A percentile compares a stretch with the other conserved stretches of the same genome.
Conservation (phyloP, 2,797 vertebrate species). For the Acanthurus tractus region DNA sequence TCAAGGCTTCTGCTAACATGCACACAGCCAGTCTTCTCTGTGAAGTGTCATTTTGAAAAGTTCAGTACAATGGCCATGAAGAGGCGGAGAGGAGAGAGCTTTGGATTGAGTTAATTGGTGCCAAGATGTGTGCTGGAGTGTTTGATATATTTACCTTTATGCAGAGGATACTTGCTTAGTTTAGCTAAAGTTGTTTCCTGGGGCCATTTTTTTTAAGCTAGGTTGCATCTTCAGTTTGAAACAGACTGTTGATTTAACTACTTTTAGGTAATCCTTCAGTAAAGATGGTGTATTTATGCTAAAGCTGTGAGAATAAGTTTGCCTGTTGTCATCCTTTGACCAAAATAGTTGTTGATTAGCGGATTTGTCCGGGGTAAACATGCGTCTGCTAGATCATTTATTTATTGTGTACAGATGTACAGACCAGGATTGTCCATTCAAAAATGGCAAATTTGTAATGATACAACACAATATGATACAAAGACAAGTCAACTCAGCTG, state of each 20-base stretch:
- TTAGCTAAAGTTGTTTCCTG: not conserved
- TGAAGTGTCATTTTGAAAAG: constrained; percentile 22
- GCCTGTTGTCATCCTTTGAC: not conserved
- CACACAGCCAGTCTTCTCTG: constrained; percentile 6
- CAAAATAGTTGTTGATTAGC: not conserved
- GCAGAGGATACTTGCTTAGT: not conserved
- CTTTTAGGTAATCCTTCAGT: no score
- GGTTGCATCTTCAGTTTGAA: no score
- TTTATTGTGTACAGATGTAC: no score
- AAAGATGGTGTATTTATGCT: not conserved
- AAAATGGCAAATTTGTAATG: no score
- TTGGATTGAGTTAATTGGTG: constrained; percentile 13
- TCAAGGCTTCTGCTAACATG: constrained; percentile 42
- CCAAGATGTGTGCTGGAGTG: not conserved
- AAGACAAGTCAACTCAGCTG: no score
- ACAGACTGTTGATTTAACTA: no score
- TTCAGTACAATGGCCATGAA: constrained; percentile 6
- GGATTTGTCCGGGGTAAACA: no score
- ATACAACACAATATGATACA: no score
- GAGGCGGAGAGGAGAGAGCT: not conserved
- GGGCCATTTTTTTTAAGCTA: not conserved
- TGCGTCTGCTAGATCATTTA: no score
- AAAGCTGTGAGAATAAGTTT: no score
- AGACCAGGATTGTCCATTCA: no score
- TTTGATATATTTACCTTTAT: not conserved